phyloP scores from a whole-genome alignment of 2,113 vertebrate genomes.

The Orycteropus afer region DNA sequence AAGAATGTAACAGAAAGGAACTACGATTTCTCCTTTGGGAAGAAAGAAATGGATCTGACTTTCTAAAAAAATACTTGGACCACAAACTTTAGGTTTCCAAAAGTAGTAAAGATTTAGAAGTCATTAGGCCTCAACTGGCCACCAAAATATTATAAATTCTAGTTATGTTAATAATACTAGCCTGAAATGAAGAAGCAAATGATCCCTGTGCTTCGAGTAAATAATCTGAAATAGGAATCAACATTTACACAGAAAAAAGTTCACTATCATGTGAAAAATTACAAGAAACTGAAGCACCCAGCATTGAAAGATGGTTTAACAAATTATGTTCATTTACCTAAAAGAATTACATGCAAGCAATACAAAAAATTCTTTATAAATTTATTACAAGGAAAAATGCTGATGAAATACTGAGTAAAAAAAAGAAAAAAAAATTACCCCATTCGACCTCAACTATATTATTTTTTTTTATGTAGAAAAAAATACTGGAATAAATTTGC shows the following conservation, averaged over 20 bases:
- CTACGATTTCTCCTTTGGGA: background rate
- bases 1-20: conserved; percentile 9
- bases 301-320: background rate
- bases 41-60: background rate
- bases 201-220: background rate
- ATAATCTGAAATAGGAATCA: background rate
- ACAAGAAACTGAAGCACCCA: background rate
- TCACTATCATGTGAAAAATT: background rate
- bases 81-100: background rate
- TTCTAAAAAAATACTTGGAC: background rate
- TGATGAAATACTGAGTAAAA: background rate
- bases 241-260: conserved; percentile 11
- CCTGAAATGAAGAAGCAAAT: conserved; percentile 2
- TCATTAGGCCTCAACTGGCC: conserved; percentile 8
- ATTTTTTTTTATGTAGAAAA: conserved; percentile 33
- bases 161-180: background rate
- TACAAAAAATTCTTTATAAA: background rate
- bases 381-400: background rate
- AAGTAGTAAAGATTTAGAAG: conserved; percentile 47
- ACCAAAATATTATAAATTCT: conserved; percentile 16
- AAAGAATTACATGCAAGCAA: background rate
- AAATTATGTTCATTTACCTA: background rate
- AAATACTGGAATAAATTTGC: background rate
- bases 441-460: background rate
- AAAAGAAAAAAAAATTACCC: background rate